Conservation (phyloP, 2,113 vertebrate genomes). For the Rousettus leschenaultii region DNA sequence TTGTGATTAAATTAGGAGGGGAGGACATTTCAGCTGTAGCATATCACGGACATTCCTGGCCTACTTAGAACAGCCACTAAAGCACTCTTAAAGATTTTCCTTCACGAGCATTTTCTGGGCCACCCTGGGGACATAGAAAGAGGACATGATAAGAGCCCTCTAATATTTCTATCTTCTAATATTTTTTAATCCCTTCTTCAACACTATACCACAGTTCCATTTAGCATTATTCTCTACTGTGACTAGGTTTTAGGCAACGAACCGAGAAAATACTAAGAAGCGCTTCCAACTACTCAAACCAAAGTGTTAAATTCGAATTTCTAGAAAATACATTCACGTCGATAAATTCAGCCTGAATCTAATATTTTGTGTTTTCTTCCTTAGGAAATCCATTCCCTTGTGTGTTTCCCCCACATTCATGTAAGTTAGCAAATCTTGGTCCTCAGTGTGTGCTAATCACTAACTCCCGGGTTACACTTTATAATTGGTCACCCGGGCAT, state of each 20-base stretch:
- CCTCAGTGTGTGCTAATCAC: background rate
- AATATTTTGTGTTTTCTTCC: background rate
- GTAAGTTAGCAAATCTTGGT: background rate
- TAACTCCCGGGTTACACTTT: background rate
- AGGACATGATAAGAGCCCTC: background rate
- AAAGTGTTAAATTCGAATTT: background rate
- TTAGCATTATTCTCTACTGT: background rate
- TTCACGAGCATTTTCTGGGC: background rate
- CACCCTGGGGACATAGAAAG: background rate
- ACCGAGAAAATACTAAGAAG: slow-evolving; percentile 27
- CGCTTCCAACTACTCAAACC: background rate
- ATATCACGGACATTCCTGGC: background rate
- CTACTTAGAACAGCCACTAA: background rate
- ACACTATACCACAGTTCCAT: background rate
- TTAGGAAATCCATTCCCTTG: background rate
- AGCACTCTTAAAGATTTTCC: background rate
- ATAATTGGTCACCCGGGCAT: slow-evolving; percentile 40
- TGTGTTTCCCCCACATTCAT: background rate
- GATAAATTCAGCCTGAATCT: background rate
- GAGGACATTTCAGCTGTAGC: background rate
- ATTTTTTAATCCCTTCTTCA: background rate
- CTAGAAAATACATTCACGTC: background rate
- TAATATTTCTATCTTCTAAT: background rate
- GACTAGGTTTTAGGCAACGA: background rate
- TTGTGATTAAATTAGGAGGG: background rate